phyloP scores from a whole-genome alignment of 2,797 vertebrate species.

The Coilia nasus region DNA sequence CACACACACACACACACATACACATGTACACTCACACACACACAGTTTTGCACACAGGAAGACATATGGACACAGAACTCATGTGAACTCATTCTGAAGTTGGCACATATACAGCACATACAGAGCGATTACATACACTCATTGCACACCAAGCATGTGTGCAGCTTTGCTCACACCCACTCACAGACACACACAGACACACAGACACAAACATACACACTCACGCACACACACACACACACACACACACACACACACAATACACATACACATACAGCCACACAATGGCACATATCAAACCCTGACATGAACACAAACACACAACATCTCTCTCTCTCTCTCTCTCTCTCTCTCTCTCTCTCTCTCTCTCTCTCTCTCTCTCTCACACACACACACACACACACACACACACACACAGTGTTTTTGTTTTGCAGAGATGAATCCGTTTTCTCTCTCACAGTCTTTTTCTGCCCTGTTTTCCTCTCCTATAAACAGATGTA shows the following conservation, averaged over 20 bases:
- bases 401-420: background rate
- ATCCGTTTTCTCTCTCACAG: background rate
- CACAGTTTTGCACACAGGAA: background rate
- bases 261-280: background rate
- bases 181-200: background rate
- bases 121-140: background rate
- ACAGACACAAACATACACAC: background rate
- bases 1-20: slow-evolving; percentile 30
- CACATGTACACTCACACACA: background rate
- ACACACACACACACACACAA: background rate
- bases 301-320: background rate
- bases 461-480: background rate
- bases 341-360: too few relatives aligned
- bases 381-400: background rate
- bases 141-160: background rate
- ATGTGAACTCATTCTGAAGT: background rate
- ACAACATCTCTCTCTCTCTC: too few relatives aligned
- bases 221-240: background rate
- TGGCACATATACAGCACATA: background rate
- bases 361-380: too few relatives aligned
- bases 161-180: background rate
- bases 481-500: background rate
- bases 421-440: background rate
- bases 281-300: background rate
- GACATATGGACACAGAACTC: background rate